Conservation (phyloP, 2,113 vertebrate genomes). For the Thamnaconus septentrionalis region DNA sequence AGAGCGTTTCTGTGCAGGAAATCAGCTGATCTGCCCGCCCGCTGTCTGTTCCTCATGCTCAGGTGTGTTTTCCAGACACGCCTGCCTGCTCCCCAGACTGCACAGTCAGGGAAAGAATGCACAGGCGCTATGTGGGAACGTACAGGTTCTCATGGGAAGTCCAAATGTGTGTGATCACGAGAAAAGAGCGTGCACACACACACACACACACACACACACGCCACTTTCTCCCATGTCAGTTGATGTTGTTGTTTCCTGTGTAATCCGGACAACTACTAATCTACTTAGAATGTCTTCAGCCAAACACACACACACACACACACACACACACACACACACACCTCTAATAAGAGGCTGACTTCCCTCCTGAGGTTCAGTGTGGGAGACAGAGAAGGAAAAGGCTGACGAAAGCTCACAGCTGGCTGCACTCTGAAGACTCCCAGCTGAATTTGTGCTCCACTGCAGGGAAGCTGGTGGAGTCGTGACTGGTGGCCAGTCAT, state of each 20-base stretch:
- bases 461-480: slow-evolving; percentile 4
- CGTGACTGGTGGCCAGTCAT: neutral
- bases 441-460: slow-evolving; percentile 16
- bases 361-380: slow-evolving; percentile 41
- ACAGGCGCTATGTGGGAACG: neutral
- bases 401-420: slow-evolving; percentile 62
- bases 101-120: slow-evolving; percentile 60
- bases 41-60: slow-evolving; percentile 51
- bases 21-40: slow-evolving; percentile 28
- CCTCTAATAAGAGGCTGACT: slow-evolving; percentile 15
- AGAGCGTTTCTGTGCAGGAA: neutral
- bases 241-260: slow-evolving; percentile 38
- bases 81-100: slow-evolving; percentile 39
- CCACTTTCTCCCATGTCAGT: slow-evolving; percentile 7
- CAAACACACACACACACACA: neutral
- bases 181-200: slow-evolving; percentile 22
- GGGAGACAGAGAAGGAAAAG: slow-evolving; percentile 10
- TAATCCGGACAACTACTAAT: slow-evolving; percentile 21
- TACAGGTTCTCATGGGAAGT: slow-evolving; percentile 45
- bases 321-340: slow-evolving; percentile 14
- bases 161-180: slow-evolving; percentile 13
- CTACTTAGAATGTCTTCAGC: neutral
- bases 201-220: slow-evolving; percentile 13
- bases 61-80: slow-evolving; percentile 60
- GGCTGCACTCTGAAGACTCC: slow-evolving; percentile 17